These are phyloP conservation scores for Latrodectus geometricus DNA, from an alignment of 1,140 invertebrate genomes.

Conservation along the genomic window DNA sequence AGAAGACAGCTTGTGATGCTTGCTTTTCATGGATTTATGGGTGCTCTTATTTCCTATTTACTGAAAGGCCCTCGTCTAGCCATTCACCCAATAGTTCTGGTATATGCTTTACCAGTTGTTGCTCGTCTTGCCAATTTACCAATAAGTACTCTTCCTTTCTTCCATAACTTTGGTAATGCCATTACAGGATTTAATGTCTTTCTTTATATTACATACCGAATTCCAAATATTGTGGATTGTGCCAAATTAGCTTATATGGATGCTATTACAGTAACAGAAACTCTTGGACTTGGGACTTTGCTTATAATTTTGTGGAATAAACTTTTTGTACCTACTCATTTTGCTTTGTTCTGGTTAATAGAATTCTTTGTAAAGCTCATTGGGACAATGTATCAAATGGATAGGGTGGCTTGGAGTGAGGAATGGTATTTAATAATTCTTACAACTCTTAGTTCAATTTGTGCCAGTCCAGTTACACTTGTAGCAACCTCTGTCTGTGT, in stretches of 20 bases:
- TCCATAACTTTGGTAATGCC: slow-evolving; percentile 71
- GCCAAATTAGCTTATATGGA: slow-evolving; percentile 67
- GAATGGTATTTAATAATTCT: slow-evolving; percentile 70
- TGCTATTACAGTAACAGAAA: slow-evolving; percentile 64
- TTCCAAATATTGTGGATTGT: slow-evolving; percentile 69
- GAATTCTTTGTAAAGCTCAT: slow-evolving; percentile 70
- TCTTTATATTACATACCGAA: slow-evolving; percentile 71
- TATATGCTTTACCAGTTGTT: slow-evolving; percentile 71
- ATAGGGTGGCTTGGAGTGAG: slow-evolving; percentile 9
- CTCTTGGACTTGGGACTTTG: slow-evolving; percentile 68
- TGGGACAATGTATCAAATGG: slow-evolving; percentile 62
- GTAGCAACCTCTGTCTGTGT: slow-evolving; percentile 73
- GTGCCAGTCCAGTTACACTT: slow-evolving; percentile 72
- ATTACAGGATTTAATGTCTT: slow-evolving; percentile 70
- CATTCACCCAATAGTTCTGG: slow-evolving; percentile 68
- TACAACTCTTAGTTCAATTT: slow-evolving; percentile 71
- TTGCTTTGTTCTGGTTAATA: slow-evolving; percentile 71
- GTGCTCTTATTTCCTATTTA: slow-evolving; percentile 70
- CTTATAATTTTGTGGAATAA: slow-evolving; percentile 69
- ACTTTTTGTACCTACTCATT: slow-evolving; percentile 70
- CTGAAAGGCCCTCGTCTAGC: slow-evolving; percentile 70
- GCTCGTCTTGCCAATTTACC: slow-evolving; percentile 71
- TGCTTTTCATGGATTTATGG: slow-evolving; percentile 69
- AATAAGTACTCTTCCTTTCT: slow-evolving; percentile 68
- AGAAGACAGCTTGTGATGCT: slow-evolving; percentile 68